Base-by-base conservation (phyloP, 2,113 vertebrate species). In the Chitala chitala region DNA sequence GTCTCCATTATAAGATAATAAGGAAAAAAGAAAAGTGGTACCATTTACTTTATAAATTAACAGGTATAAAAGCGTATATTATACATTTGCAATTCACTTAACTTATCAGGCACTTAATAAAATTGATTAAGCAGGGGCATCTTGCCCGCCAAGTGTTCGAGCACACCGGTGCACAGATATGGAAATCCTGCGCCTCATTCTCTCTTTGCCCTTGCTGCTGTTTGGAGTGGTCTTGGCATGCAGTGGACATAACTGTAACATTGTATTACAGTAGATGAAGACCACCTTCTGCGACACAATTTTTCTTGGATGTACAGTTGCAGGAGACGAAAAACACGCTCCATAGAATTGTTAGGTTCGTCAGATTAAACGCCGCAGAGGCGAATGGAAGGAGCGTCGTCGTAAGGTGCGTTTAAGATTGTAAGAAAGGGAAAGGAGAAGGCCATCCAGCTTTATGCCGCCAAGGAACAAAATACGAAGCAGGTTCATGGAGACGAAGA, bases 201-300 rank as follows among this genome's bases (percentile, higher is more conserved):
- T 75, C 71, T 73, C 71, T 73, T 73, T 42, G 58, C 56, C 72
- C 72, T 73, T 73, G 72, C 72, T 73, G 72, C 36, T 73, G 38
- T 72, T 69, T 46, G 55, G 33, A 58, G 48, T 46, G 73, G n/a
- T 58, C 63, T 56, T n/a, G 6, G 40, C 42, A 8, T 33, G 73
- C 73, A 68, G 53, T 40, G 29, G 73, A 75, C 55, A 55, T 68
- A 63, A 73, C 64, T 29, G 24, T 64, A 26, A 26, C 56, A 63
- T 44, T 64, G 29, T 50, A 48, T 12, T n/a, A 38, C 38, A 29
- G 63, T n/a, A 24, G 12, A 33, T 24, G 33, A 66, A 55, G 65
- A 44, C 55, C 55, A 59, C 38, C 54, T 48, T 58, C 29, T 70
- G 54, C 36, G 36, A n/a, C 42, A 15, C 36, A n/a, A n/a, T 44